Base-by-base conservation (phyloP, 1,140 invertebrate genomes). In the Paracyclopina nana region DNA sequence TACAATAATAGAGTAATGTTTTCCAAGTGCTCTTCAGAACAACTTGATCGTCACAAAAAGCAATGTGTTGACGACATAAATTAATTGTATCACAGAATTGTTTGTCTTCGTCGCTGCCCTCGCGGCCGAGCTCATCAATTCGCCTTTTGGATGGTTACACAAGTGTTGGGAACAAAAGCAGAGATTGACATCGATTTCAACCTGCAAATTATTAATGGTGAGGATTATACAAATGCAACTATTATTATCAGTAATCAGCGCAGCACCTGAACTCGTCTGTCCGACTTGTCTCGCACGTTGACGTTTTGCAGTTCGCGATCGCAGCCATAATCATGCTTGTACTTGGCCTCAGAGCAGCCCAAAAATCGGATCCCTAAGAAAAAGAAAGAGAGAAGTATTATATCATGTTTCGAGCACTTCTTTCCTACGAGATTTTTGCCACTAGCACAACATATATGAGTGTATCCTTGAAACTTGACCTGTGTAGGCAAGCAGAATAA, bases 321-420 rank as follows among this genome's bases (percentile, higher is more conserved):
- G 29, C 46, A 48, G n/a, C 46, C 46, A 48, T 28, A 48, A 20
- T 29, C 28, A 48, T 48, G 46, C 22, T 25, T 9, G 29, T 48
- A 29, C 27, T 48, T 48, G 27, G 46, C 46, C 14, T 48, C 27
- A 27, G 46, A 22, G 27, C 46, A 48, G 16, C 46, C 46, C 11
- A 22, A n/a, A 29, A 27, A 48, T 28, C 22, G 22, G 22, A 48
- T 29, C 11, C n/a, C 46, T 48, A 29, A 11, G 29, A 38, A 2
- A 38, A 31, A 31, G 14, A 31, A 31, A 31, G n/a, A n/a, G n/a
- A n/a, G n/a, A n/a, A n/a, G n/a, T n/a, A n/a, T n/a, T n/a, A n/a
- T n/a, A n/a, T n/a, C n/a, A n/a, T n/a, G n/a, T n/a, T n/a, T n/a
- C n/a, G n/a, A n/a, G n/a, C n/a, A n/a, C n/a, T n/a, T n/a, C n/a